Base-by-base conservation (phyloP, 1,140 invertebrate genomes). In the Trichonephila inaurata region DNA sequence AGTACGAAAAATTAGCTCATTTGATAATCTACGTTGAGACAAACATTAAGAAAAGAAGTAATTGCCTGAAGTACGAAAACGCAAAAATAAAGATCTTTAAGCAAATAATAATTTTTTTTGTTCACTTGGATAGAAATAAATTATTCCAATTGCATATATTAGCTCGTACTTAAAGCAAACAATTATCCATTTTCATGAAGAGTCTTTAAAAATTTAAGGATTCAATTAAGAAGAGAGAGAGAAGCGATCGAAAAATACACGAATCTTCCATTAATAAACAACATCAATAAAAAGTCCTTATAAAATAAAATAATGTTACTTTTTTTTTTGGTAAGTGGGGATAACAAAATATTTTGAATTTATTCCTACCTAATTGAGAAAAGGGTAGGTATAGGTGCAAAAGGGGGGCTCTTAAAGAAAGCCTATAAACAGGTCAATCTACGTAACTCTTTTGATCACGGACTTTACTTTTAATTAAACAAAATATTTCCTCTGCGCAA, bases 401-500 rank as follows among this genome's bases (percentile, higher is more conserved):
- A 18, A 0, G 18, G 28, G 44, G 18, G 40, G 21, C 10, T 51
- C 51, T 51, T 12, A 51, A 51, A 24, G 61, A 77, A 61, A 91
- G 58, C 69, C 66, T 62, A 77, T 91, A 91, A 91, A 82, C 72
- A 60, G 44, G 60, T 81, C 72, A 82, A 91, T 91, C 69, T 91
- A 44, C 66, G 24, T 82, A 91, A 91, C 89, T 91, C 60, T 62
- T 81, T 91, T 85, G 21, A 69, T 93, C 69, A 40, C 64, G 69
- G 33, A 92, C 81, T 33, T 92, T 86, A 85, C 87, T 90, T 94
- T 94, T 94, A 94, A 90, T 94, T 94, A 94, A 94, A 94, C 87
- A 94, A 94, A 94, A 94, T 94, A 90, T 94, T 94, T 90, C 62
- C 64, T 33, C 64, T 12, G 33, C 14, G 66, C 16, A 58, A 83